Evolutionary conservation across 2,113 vertebrate genomes (phyloP).

Genomic region (Onychostoma macrolepis): DNA sequence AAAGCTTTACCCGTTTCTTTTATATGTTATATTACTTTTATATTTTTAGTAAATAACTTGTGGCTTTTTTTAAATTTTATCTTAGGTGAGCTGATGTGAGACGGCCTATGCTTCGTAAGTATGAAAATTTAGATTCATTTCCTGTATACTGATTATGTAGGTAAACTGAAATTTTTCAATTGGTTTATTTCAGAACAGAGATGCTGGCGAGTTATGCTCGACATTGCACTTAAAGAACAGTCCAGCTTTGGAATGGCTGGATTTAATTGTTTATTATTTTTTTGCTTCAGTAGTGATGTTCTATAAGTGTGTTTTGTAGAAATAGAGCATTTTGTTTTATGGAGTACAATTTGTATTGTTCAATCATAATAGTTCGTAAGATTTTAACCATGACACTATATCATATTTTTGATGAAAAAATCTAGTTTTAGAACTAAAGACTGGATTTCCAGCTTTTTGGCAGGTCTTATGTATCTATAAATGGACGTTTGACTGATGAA

Average conservation of each 20-base stretch:
- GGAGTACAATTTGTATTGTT: neutral
- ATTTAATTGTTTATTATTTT: neutral
- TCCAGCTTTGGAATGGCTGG: neutral
- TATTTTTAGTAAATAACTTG: neutral
- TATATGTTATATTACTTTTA: neutral
- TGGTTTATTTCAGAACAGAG: constrained; percentile 3
- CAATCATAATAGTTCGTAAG: neutral
- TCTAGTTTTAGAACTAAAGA: neutral
- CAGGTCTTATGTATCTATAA: neutral
- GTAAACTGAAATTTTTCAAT: neutral
- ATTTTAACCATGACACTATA: neutral
- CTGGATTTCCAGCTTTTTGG: neutral
- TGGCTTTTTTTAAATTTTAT: neutral
- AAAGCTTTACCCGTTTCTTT: neutral
- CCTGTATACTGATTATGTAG: neutral
- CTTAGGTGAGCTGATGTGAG: constrained; percentile 53
- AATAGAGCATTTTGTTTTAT: neutral
- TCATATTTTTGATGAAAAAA: neutral
- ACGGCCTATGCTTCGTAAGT: neutral
- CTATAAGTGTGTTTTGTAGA: neutral
- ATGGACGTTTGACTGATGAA: neutral
- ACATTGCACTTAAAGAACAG: neutral
- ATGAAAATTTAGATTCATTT: neutral
- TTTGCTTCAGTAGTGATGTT: neutral
- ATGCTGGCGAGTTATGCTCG: too few relatives aligned